Percentiles rank a stretch among this genome's conserved stretches.
phyloP scores from a whole-genome alignment of 2,888 invertebrate genomes.

The Tetheella fluctuosa region DNA sequence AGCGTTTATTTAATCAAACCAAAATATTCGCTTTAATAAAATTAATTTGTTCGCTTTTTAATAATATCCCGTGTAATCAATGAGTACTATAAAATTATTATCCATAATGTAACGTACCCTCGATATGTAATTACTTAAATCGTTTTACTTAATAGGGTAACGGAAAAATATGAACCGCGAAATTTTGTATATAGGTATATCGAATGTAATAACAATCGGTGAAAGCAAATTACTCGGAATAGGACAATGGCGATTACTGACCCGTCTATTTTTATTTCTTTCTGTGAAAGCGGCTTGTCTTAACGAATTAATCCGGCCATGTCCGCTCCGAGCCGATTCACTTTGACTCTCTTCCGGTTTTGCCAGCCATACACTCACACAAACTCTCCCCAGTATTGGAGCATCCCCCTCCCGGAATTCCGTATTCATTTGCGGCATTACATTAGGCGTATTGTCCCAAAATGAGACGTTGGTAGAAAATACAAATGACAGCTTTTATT shows the following conservation, averaged over 20 bases:
- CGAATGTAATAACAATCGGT: conserved; percentile 50
- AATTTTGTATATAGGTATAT: conserved; percentile 37
- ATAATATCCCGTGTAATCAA: not conserved
- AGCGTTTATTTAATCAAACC: conserved; percentile 12
- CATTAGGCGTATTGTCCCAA: conserved; percentile 75
- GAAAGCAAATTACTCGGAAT: conserved; percentile 60
- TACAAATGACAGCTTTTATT: conserved; percentile 65
- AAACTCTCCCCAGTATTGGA: conserved; percentile 53
- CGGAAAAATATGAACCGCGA: conserved; percentile 34
- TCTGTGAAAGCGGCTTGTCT: conserved; percentile 56
- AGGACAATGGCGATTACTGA: conserved; percentile 59
- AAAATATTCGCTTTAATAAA: not conserved
- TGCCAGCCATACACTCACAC: conserved; percentile 43
- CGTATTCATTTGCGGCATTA: conserved; percentile 77
- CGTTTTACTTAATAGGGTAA: conserved; percentile 22
- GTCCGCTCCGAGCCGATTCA: conserved; percentile 53
- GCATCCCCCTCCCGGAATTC: conserved; percentile 66
- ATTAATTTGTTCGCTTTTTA: not conserved
- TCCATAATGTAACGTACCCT: not conserved
- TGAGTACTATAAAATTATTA: conserved; percentile 5
- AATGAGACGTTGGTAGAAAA: conserved; percentile 71
- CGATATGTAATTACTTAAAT: conserved; percentile 4
- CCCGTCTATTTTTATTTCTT: conserved; percentile 63
- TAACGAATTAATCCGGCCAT: conserved; percentile 69
- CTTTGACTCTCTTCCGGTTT: conserved; percentile 55